phyloP scores from a whole-genome alignment of 2,888 invertebrate genomes.

The Neoascia interrupta region DNA sequence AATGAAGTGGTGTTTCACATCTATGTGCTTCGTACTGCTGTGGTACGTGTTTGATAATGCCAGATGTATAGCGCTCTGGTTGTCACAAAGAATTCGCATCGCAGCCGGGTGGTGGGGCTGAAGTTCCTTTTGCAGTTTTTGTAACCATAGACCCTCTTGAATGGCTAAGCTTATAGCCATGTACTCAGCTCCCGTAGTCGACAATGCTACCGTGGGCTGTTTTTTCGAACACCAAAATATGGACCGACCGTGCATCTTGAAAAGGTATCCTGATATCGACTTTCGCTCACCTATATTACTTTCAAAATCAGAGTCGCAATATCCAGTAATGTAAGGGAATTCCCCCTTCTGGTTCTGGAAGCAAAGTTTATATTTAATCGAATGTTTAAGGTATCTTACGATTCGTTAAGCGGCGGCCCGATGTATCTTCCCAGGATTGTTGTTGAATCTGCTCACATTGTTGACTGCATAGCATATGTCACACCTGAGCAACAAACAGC shows the following conservation, averaged over 20 bases:
- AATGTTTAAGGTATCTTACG: no score
- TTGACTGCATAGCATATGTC: no score
- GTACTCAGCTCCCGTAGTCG: neutral
- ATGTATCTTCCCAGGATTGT: no score
- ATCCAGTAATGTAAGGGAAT: neutral
- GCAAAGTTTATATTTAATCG: no score
- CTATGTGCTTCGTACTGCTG: neutral
- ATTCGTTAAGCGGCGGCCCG: no score
- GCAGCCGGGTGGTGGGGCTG: neutral
- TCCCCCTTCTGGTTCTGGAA: no score
- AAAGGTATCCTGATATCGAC: conserved; percentile 1
- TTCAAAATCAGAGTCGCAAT: conserved; percentile 1
- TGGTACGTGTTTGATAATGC: neutral
- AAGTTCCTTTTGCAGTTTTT: neutral
- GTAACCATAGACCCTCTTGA: neutral
- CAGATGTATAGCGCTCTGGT: neutral
- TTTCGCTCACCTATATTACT: neutral
- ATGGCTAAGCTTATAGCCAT: no score
- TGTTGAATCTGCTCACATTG: no score
- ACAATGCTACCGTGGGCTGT: neutral
- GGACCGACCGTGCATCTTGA: conserved; percentile 1
- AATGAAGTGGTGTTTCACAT: neutral
- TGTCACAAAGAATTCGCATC: neutral
- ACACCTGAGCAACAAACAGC: no score
- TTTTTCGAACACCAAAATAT: conserved; percentile 5